These are phyloP conservation scores for Meleagris gallopavo DNA, from an alignment of 2,113 vertebrate species.

Conservation along the genomic window DNA sequence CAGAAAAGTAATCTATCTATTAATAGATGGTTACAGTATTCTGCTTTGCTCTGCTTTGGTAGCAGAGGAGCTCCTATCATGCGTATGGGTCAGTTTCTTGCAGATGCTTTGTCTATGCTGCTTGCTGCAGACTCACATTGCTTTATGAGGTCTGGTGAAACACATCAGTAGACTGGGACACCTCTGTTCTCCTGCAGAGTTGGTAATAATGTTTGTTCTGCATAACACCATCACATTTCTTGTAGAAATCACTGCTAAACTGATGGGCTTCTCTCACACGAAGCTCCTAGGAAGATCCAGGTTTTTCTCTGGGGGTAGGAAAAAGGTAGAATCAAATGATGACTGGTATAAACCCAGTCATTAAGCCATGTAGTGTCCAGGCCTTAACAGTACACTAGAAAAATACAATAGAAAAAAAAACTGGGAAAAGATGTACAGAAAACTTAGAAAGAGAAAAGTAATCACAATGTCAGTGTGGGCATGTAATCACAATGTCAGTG, in stretches of 20 bases:
- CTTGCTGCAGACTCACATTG: background rate
- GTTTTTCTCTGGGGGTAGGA: background rate
- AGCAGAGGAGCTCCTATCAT: background rate
- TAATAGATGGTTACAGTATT: background rate
- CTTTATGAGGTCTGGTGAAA: background rate
- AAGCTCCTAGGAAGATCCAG: background rate
- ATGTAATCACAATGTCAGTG: no score
- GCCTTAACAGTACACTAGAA: background rate
- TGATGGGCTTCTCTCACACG: background rate
- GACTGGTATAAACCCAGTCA: background rate
- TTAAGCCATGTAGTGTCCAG: rapidly evolving
- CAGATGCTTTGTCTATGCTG: background rate
- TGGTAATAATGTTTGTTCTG: background rate
- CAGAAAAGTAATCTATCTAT: background rate
- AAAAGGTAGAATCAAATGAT: background rate
- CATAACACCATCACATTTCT: rapidly evolving
- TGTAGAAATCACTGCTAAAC: background rate
- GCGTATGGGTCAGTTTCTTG: background rate
- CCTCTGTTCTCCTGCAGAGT: background rate
- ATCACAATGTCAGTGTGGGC: no score
- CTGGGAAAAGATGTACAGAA: background rate
- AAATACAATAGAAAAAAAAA: background rate
- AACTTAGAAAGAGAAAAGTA: background rate
- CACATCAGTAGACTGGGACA: background rate
- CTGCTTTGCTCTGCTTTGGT: background rate